phyloP scores from a whole-genome alignment of 2,797 vertebrate genomes.

The Rhinatrema bivittatum region DNA sequence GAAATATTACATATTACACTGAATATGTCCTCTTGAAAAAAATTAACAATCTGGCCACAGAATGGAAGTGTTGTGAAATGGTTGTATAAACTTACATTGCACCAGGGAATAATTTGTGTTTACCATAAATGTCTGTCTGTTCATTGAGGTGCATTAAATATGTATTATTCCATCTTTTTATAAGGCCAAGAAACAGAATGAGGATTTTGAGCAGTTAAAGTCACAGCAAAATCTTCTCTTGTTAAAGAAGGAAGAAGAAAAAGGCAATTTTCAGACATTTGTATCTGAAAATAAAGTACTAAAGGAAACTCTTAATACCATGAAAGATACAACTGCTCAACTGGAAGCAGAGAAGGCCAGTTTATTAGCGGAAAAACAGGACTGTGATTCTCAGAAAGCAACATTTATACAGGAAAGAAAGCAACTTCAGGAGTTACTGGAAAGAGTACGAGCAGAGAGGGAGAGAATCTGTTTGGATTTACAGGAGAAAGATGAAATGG shows the following conservation, averaged over 20 bases:
- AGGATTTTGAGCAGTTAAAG: not conserved
- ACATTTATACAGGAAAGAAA: constrained; percentile 17
- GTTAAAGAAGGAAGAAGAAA: not conserved
- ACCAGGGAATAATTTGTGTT: too few relatives aligned
- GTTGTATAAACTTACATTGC: too few relatives aligned
- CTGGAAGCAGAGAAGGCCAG: constrained; percentile 1
- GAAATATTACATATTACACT: too few relatives aligned
- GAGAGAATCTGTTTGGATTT: constrained; percentile 27
- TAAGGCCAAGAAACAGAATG: not conserved
- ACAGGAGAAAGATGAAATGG: constrained; percentile 10
- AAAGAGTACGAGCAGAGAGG: constrained; percentile 12
- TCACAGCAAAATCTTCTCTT: not conserved
- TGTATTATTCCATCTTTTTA: not conserved
- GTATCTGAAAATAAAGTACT: not conserved
- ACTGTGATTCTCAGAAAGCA: constrained; percentile 14
- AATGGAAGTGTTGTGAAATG: too few relatives aligned
- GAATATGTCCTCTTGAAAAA: too few relatives aligned
- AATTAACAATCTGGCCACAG: too few relatives aligned
- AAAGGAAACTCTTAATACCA: not conserved
- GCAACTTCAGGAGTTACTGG: constrained; percentile 26
- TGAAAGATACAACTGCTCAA: not conserved
- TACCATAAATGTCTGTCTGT: too few relatives aligned
- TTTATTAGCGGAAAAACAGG: not conserved
- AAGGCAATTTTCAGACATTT: not conserved
- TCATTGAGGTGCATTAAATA: too few relatives aligned